Percentiles rank a stretch among this genome's conserved stretches.
Evolutionary conservation across 2,113 vertebrate species (phyloP).

Genomic region (Phoenicopterus ruber): DNA sequence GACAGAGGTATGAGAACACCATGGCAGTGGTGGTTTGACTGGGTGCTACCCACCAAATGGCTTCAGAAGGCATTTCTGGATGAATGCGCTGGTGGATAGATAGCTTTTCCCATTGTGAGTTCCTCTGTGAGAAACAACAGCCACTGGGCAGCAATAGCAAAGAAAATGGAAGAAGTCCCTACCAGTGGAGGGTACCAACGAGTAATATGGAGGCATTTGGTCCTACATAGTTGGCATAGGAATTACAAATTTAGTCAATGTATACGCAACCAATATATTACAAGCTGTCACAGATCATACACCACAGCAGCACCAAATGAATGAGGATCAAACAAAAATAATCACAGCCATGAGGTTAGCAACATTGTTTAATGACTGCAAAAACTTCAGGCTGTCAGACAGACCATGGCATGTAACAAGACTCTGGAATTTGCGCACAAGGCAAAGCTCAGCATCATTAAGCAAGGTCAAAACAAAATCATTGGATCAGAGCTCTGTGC

Average conservation of each 20-base stretch:
- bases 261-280: background rate
- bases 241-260: background rate
- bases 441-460: background rate
- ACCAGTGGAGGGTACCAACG: background rate
- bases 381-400: background rate
- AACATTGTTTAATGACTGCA: background rate
- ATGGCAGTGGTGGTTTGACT: background rate
- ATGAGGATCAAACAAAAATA: background rate
- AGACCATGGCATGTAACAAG: background rate
- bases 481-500: background rate
- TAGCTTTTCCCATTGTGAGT: background rate
- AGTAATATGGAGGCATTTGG: background rate
- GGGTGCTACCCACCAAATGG: background rate
- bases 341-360: background rate
- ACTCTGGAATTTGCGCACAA: rapidly evolving
- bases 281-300: background rate
- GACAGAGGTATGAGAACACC: background rate
- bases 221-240: background rate
- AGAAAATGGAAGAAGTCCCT: background rate
- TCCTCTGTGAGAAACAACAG: background rate
- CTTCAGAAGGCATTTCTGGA: background rate
- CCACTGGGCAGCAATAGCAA: background rate
- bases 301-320: background rate
- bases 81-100: background rate
- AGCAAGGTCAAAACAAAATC: background rate